Base-by-base conservation (phyloP, 2,888 invertebrate species). In the Colletes collaris region DNA sequence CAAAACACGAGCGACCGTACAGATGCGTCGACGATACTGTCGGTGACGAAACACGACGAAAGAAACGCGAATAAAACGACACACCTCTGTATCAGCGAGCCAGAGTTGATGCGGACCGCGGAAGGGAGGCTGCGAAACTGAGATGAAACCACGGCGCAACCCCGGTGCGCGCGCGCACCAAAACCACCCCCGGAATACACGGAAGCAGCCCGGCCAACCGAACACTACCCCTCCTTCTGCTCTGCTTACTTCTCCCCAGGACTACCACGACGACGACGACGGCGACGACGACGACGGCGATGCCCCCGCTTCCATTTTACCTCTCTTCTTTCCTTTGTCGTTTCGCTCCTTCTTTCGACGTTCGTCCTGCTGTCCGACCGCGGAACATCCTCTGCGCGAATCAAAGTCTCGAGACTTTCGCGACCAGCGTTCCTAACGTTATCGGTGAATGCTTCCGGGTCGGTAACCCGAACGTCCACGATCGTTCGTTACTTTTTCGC, bases 71-170 rank as follows among this genome's bases (percentile, higher is more conserved):
- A 58, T 40, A 69, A 79, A 86, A 86, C 84, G 89, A 85, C 90
- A 90, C 91, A 89, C 90, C 89, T 89, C 90, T 85, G 78, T 70
- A 82, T 73, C 81, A 84, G 86, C 84, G 82, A 67, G 49, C 67
- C 87, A 70, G 85, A 87, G 80, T 65, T 89, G 90, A 90, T 90
- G 89, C 89, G 91, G 90, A 90, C 88, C 91, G 86, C 87, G 86
- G 86, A 91, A 92, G 92, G 92, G 92, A 92, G 90, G 92, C 92
- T 92, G 92, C 88, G 90, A 90, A 89, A 92, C 92, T 92, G 91
- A 91, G 90, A 90, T 90, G 89, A 90, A 85, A 91, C 85, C 83
- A 86, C 87, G 83, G 88, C 89, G 88, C 89, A 88, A 85, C 82
- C 87, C 83, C 80, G 86, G 89, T 90, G 88, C 89, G 91, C 91